Evolutionary conservation across 2,797 vertebrate genomes (phyloP).

Genomic region (Gymnodraco acuticeps): DNA sequence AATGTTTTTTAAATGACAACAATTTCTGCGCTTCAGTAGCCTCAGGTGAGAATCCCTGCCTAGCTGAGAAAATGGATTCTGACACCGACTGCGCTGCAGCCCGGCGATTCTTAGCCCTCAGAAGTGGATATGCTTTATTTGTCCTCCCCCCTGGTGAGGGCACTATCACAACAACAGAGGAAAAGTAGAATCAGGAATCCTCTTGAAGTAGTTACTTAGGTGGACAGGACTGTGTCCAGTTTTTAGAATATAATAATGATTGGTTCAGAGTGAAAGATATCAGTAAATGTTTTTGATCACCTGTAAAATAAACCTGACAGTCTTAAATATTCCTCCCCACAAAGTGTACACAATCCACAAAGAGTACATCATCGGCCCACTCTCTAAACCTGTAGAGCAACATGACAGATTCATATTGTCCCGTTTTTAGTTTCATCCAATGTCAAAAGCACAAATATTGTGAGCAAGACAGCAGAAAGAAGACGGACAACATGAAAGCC

Average conservation of each 20-base stretch:
- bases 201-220: conserved; percentile 11
- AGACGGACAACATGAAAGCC: conserved; percentile 57
- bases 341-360: background rate
- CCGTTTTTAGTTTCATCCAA: conserved; percentile 26
- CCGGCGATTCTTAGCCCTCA: conserved; percentile 48
- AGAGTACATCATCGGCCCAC: background rate
- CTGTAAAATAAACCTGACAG: background rate
- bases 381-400: conserved; percentile 2
- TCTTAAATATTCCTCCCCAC: background rate
- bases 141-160: conserved; percentile 27
- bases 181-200: conserved; percentile 29
- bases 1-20: conserved; percentile 70
- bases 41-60: conserved; percentile 72
- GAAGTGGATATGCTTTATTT: conserved; percentile 53
- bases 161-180: conserved; percentile 28
- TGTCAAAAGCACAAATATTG: conserved; percentile 36
- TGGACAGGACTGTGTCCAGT: background rate
- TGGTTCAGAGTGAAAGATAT: conserved; percentile 1
- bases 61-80: conserved; percentile 75
- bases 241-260: background rate
- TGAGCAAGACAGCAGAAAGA: conserved; percentile 27
- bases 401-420: conserved; percentile 32
- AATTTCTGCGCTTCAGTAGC: conserved; percentile 58
- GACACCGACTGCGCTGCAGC: conserved; percentile 58
- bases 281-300: background rate